phyloP scores from a whole-genome alignment of 1,140 invertebrate genomes.

The Aphis gossypii region DNA sequence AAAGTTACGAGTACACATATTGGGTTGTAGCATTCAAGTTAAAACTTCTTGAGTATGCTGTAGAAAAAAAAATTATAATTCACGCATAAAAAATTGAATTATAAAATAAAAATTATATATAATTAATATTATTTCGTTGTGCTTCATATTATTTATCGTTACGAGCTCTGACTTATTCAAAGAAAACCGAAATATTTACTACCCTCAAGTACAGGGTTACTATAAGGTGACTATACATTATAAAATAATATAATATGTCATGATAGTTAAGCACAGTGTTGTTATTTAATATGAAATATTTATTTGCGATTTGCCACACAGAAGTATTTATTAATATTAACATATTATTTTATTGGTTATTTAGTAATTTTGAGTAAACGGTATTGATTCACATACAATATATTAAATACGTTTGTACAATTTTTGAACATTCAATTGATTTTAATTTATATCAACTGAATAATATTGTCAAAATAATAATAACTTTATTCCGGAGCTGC shows the following conservation, averaged over 20 bases:
- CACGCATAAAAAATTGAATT: no score
- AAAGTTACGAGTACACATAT: background rate
- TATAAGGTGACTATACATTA: background rate
- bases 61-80: no score
- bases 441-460: background rate
- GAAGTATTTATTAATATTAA: no score
- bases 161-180: background rate
- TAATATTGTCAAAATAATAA: rapidly evolving
- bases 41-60: background rate
- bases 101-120: no score
- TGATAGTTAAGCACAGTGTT: background rate
- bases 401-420: background rate
- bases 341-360: no score
- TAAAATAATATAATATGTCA: background rate
- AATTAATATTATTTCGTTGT: no score
- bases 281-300: background rate
- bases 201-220: background rate
- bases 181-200: background rate
- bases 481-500: background rate
- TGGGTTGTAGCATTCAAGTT: background rate
- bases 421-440: background rate
- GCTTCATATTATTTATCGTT: no score
- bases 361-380: background rate
- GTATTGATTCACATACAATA: background rate
- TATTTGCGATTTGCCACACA: background rate